Conservation (phyloP, 2,888 invertebrate species). For the Tenthredo scrophulariae region DNA sequence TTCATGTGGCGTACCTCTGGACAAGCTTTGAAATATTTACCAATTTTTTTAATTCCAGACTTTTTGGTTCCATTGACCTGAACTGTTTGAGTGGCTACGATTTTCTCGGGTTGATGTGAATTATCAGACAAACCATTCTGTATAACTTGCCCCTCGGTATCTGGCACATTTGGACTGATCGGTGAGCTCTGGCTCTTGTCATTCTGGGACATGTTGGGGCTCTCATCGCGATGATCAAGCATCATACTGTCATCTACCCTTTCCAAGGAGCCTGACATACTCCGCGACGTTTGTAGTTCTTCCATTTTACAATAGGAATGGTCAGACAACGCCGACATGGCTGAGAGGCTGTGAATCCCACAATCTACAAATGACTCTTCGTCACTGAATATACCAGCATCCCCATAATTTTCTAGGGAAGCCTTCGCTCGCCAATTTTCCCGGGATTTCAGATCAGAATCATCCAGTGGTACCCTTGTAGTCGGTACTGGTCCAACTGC, state of each 20-base stretch:
- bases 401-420: neutral
- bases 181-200: neutral
- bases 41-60: neutral
- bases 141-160: neutral
- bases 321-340: neutral
- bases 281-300: neutral
- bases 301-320: constrained; percentile 11
- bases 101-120: neutral
- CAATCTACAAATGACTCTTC: neutral
- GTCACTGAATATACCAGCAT: neutral
- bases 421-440: constrained; percentile 23
- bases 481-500: constrained; percentile 3
- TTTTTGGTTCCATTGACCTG: constrained; percentile 1
- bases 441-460: constrained; percentile 18
- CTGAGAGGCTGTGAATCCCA: neutral
- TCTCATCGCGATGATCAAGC: constrained; percentile 34
- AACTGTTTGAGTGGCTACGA: constrained; percentile 7
- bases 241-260: neutral
- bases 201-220: constrained; percentile 24
- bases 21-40: constrained; percentile 28
- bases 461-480: neutral
- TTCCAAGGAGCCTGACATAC: constrained; percentile 4
- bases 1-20: constrained; percentile 36
- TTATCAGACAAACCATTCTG: neutral
- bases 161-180: neutral